Evolutionary conservation across 2,797 vertebrate species (phyloP).

Genomic region (Chiloscyllium punctatum): DNA sequence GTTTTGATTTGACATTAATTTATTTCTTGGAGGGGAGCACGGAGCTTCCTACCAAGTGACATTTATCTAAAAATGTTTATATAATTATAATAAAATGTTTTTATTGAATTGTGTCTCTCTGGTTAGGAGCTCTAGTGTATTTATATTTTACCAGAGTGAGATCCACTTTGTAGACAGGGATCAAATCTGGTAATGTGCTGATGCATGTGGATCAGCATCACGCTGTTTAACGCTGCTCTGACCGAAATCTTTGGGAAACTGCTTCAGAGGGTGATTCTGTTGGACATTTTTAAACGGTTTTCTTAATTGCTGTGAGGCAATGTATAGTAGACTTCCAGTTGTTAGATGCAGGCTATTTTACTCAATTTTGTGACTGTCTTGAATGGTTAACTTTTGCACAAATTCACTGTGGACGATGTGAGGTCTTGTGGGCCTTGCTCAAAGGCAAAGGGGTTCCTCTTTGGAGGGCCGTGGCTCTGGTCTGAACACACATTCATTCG

Average conservation of each 20-base stretch:
- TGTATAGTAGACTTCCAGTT: not conserved
- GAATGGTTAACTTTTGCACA: not conserved
- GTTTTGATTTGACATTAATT: constrained; percentile 12
- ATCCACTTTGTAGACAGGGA: not conserved
- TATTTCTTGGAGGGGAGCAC: not conserved
- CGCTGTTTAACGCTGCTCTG: not conserved
- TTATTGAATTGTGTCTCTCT: not conserved
- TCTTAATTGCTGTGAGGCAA: not conserved
- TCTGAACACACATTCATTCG: not conserved
- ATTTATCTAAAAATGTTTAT: constrained; percentile 33
- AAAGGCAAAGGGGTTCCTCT: not conserved
- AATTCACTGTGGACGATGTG: not conserved
- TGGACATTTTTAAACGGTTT: not conserved
- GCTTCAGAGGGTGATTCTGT: not conserved
- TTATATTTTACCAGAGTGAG: not conserved
- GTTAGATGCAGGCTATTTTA: not conserved
- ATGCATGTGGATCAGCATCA: not conserved
- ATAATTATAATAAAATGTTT: constrained; percentile 34
- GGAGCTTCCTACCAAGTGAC: not conserved
- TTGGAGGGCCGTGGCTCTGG: not conserved
- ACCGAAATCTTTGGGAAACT: not conserved
- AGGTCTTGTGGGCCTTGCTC: not conserved
- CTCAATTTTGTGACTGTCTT: not conserved
- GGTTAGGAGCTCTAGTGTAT: too few species aligned
- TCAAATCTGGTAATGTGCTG: not conserved